These are phyloP conservation scores for Podarcis raffonei DNA, from an alignment of 2,113 vertebrate species.

Conservation along the genomic window DNA sequence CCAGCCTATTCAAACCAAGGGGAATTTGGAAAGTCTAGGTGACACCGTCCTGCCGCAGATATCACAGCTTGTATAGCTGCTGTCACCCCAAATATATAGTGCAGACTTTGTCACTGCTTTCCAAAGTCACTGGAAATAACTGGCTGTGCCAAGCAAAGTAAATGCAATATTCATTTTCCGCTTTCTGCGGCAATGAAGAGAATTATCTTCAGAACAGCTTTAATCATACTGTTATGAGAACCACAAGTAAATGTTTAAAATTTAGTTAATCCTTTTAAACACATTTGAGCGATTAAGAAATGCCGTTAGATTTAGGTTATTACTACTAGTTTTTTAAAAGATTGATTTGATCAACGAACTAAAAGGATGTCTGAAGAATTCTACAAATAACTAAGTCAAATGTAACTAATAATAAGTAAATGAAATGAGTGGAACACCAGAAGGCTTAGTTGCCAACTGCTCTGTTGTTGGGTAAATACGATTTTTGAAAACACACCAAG, in stretches of 20 bases:
- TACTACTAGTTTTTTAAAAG: no score
- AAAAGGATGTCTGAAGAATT: neutral
- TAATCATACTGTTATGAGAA: neutral
- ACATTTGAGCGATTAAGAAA: neutral
- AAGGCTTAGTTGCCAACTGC: neutral
- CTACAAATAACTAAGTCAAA: neutral
- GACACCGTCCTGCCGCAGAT: neutral
- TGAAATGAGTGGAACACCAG: neutral
- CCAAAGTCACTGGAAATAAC: slow-evolving; percentile 24
- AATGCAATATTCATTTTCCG: slow-evolving; percentile 1
- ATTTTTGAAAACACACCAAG: neutral
- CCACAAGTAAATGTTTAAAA: neutral
- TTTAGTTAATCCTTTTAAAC: neutral
- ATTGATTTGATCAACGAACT: neutral
- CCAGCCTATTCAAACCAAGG: neutral
- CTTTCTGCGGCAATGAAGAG: slow-evolving; percentile 19
- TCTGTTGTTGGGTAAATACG: neutral
- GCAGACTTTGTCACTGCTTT: slow-evolving; percentile 19
- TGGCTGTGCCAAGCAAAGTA: slow-evolving; percentile 18
- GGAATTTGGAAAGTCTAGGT: neutral
- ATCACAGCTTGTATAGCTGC: neutral
- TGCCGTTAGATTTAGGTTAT: neutral
- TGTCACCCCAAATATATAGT: neutral
- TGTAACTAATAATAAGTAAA: neutral
- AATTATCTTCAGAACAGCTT: neutral